Percentiles rank a stretch among this genome's conserved stretches.
These are phyloP conservation scores for Vulpes lagopus DNA, from an alignment of 2,113 vertebrate species.

Conservation along the genomic window DNA sequence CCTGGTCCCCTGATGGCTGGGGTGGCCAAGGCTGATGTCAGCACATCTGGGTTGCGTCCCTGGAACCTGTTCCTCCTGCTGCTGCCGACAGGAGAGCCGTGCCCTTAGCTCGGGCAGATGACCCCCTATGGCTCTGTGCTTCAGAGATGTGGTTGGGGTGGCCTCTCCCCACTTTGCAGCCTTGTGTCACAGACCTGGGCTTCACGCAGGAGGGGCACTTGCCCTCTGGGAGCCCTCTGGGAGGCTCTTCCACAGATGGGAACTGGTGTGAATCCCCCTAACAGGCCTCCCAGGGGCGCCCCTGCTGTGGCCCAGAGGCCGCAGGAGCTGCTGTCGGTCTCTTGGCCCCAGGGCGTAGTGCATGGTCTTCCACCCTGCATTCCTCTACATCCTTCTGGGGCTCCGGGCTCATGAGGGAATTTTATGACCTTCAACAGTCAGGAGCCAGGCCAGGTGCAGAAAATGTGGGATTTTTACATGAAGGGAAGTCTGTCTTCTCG, in stretches of 20 bases:
- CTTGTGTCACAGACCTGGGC: background rate
- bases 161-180: background rate
- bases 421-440: background rate
- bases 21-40: background rate
- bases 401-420: background rate
- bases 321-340: background rate
- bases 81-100: rapidly evolving
- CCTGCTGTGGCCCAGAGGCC: rapidly evolving
- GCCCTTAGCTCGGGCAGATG: rapidly evolving
- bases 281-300: background rate
- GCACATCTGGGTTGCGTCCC: background rate
- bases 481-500: background rate
- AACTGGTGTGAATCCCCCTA: background rate
- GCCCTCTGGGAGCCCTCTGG: background rate
- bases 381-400: too few relatives aligned
- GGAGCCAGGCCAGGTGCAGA: background rate
- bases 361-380: background rate
- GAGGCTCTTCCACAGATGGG: background rate
- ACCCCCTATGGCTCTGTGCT: background rate
- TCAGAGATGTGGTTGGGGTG: background rate
- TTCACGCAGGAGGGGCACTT: background rate
- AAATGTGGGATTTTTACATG: background rate
- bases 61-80: background rate
- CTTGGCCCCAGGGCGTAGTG: background rate
- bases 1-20: background rate